Base-by-base conservation (phyloP, 2,113 vertebrate species). In the Poecile atricapillus region DNA sequence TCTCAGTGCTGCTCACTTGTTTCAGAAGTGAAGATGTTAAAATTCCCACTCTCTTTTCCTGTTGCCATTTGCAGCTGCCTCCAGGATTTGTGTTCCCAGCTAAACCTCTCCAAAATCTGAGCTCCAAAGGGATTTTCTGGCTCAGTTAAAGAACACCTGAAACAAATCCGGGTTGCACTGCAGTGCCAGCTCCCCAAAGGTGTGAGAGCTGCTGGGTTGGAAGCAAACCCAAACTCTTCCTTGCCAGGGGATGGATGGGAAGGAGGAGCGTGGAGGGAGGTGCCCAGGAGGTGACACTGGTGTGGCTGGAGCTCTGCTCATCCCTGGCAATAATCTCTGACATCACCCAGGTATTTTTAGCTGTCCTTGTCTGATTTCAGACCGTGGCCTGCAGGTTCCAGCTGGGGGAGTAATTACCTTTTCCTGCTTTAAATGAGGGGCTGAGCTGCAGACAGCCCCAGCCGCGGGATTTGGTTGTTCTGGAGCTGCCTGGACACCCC, bases 181-280 rank as follows among this genome's bases (percentile, higher is more conserved):
- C 56, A 20, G 10, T 74, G 80, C 39, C 22, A 22, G 63, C 63
- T 43, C 30, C 27, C 30, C 22, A 12, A 3, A 17, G 16, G 46
- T 9, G 0, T 2, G 2, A 83, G 62, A 41, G 20, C 12, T 28
- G n/a, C 3, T 63, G 49, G 56, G n/a, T 3, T 62, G 64, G 24
- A 13, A 47, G 41, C 24, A 63, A 31, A 35, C 13, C 67, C 35
- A 22, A 56, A 15, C 35, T 37, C 69, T 33, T 50, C 69, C 35
- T 82, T 35, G 31, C 37, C 60, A 15, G 41, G 10, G 1, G 4
- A 4, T 11, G 86, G 22, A n/a, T 4, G 22, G 70, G 5, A 37
- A 10, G 65, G 3, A 28, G 4, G 25, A 64, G 63, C 0, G 0
- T 0, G 41, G 41, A 50, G 56, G 62, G 13, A 11, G n/a, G 33